Conservation (phyloP, 2,888 invertebrate species). For the Cantharis lateralis region DNA sequence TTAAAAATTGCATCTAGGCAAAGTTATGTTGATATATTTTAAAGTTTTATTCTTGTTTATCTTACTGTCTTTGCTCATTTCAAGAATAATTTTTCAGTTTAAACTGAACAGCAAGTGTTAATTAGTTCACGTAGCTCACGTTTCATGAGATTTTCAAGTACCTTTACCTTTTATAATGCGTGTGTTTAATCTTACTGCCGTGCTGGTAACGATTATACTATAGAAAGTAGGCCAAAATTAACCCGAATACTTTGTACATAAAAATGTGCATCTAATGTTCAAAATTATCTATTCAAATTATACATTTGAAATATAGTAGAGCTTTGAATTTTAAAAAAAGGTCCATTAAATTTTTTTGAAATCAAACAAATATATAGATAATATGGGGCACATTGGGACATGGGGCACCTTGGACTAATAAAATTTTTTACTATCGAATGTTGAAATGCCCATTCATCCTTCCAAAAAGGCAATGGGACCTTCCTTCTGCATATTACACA, state of each 20-base stretch:
- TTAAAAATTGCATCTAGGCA: neutral
- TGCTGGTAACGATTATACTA: neutral
- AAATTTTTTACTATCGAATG: too few species aligned
- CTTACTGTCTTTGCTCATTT: neutral
- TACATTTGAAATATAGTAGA: neutral
- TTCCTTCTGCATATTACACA: too few species aligned
- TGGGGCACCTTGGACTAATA: too few species aligned
- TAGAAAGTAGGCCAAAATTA: neutral
- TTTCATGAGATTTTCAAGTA: neutral
- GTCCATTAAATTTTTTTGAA: neutral
- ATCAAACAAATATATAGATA: neutral
- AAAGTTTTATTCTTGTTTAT: neutral
- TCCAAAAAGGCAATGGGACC: too few species aligned
- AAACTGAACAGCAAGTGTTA: neutral
- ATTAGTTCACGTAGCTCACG: neutral
- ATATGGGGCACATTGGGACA: too few species aligned
- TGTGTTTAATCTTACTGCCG: neutral
- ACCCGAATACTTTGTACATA: neutral
- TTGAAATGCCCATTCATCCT: too few species aligned
- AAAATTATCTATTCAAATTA: neutral
- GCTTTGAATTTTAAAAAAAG: neutral
- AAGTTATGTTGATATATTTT: neutral
- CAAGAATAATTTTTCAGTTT: neutral
- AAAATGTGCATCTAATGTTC: neutral
- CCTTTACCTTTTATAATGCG: neutral